Evolutionary conservation across 1,140 invertebrate species (phyloP).

Genomic region (Centruroides sculpturatus): DNA sequence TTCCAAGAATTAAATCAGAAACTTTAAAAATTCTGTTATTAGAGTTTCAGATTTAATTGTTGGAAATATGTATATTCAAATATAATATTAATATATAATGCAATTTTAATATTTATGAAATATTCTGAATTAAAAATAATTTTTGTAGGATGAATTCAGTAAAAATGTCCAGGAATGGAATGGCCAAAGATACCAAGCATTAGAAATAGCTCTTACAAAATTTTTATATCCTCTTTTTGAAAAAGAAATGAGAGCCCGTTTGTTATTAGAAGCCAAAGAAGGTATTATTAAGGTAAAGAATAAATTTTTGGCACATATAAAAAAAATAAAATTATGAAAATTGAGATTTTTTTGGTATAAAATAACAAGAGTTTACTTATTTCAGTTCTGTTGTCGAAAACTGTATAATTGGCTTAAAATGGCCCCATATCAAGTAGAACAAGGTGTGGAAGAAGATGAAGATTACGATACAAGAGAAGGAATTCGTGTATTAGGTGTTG

Average conservation of each 20-base stretch:
- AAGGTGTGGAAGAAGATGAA: constrained; percentile 62
- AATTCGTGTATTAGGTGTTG: constrained; percentile 68
- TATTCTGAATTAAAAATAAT: neutral
- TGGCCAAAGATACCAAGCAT: constrained; percentile 62
- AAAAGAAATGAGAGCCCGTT: constrained; percentile 64
- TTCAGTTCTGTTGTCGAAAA: constrained; percentile 59
- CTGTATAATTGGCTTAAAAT: constrained; percentile 85
- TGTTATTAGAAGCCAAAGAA: constrained; percentile 79
- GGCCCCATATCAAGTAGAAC: constrained; percentile 64
- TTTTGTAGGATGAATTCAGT: constrained; percentile 77
- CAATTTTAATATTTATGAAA: no score
- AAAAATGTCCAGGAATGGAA: constrained; percentile 97
- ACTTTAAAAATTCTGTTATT: no score
- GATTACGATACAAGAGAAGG: constrained; percentile 78
- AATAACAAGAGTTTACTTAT: neutral
- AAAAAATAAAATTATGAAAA: neutral
- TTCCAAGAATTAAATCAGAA: no score
- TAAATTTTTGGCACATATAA: neutral
- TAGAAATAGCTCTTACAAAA: constrained; percentile 72
- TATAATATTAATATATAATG: no score
- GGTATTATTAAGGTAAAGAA: constrained; percentile 48
- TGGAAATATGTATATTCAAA: no score
- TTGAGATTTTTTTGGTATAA: neutral
- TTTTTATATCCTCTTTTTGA: constrained; percentile 79
- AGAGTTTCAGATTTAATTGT: no score